A percentile compares a stretch with the other conserved stretches of the same genome.
These are phyloP conservation scores for Rhinoderma darwinii DNA, from an alignment of 2,113 vertebrate genomes.

Conservation along the genomic window DNA sequence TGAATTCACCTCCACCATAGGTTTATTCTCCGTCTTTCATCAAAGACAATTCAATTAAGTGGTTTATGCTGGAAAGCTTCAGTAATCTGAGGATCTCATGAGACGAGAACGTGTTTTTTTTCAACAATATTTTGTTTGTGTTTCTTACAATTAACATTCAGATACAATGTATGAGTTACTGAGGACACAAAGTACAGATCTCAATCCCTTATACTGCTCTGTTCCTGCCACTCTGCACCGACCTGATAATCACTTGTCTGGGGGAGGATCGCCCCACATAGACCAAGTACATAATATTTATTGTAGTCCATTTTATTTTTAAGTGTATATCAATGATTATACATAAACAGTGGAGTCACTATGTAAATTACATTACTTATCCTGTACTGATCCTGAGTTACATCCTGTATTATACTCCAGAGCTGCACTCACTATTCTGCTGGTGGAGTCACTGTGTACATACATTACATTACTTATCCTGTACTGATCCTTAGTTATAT, in stretches of 20 bases:
- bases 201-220: neutral
- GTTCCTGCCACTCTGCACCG: neutral
- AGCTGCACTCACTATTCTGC: too few relatives aligned
- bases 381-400: too few relatives aligned
- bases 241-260: neutral
- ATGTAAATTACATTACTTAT: too few relatives aligned
- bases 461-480: too few relatives aligned
- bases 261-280: too few relatives aligned
- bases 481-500: too few relatives aligned
- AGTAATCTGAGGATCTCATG: neutral
- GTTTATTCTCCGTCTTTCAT: conserved; percentile 30
- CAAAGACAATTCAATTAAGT: conserved; percentile 35
- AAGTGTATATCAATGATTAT: too few relatives aligned
- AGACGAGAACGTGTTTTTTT: conserved; percentile 7
- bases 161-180: neutral
- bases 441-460: too few relatives aligned
- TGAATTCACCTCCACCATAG: conserved; percentile 11
- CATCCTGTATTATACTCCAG: too few relatives aligned
- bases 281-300: too few relatives aligned
- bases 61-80: conserved; percentile 36
- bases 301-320: too few relatives aligned
- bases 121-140: conserved; percentile 1
- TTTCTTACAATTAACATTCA: neutral
- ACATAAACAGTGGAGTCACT: too few relatives aligned
- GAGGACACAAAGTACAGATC: neutral